Base-by-base conservation (phyloP, 2,888 invertebrate species). In the Odontomyia ornata region DNA sequence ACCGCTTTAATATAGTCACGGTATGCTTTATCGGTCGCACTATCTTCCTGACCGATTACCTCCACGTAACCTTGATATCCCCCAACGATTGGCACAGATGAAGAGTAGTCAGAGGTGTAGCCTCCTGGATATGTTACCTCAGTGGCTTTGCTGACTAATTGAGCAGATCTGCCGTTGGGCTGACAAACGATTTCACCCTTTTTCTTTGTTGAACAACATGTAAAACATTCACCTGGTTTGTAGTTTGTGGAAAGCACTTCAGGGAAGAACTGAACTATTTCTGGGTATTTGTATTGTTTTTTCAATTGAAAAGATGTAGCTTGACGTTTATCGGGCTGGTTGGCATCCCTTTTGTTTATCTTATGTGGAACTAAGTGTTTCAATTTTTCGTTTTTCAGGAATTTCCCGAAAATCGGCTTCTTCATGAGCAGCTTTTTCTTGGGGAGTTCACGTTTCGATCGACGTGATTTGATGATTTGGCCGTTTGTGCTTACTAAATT, bases 1-100 rank as follows among this genome's bases (percentile, higher is more conserved):
- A 65, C 65, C 3, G 65, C 25, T 36, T 36, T 30, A 18, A 65
- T 65, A 36, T 65, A 65, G 15, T 65, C 65, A 1, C 18, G 65
- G 11, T 36, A 65, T 3, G 65, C 18, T 11, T 60, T 18, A 18
- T 60, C 57, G 11, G 57, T 60, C 7, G 52, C 52, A 18, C 5
- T 52, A 18, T 52, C 52, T 4, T 52, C 52, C 52, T 52, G n/a
- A 52, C 13, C 18, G 52, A 52, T 15, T 52, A 52, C 18, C 13
- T 52, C 52, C 5, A 52, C 52, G 7, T 9, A 13, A 52, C 52
- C 18, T 4, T 13, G 52, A 18, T 52, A 52, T 13, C 18, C 15
- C 4, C 15, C 18, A 15, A 13, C 18, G 15, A 4, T 18, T 4
- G 18, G n/a, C 13, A 15, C 3, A 18, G 52, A 52, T 15, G 52